A percentile compares a stretch with the other conserved stretches of the same genome.
These are phyloP conservation scores for Ennomos quercinarius DNA, from an alignment of 2,888 invertebrate species.

Conservation along the genomic window DNA sequence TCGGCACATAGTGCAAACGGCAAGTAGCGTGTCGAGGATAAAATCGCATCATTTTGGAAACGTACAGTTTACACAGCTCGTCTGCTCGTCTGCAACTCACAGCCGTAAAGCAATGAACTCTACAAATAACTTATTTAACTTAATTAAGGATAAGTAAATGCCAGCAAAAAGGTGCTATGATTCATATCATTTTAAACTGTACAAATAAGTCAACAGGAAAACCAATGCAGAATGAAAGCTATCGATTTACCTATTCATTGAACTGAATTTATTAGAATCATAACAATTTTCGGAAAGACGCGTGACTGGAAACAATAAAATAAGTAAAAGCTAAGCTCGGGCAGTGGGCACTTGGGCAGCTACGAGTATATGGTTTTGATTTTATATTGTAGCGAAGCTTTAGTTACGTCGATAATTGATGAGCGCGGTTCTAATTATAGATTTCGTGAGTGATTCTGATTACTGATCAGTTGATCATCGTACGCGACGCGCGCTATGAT, in stretches of 20 bases:
- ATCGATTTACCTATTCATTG: slow-evolving; percentile 5
- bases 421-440: slow-evolving; percentile 55
- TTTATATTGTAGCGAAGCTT: slow-evolving; percentile 27
- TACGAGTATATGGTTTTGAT: slow-evolving; percentile 15
- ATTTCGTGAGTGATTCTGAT: slow-evolving; percentile 69
- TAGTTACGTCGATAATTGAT: slow-evolving; percentile 34
- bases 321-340: too few species aligned
- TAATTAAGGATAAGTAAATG: slow-evolving; percentile 30
- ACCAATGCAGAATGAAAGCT: slow-evolving; percentile 24
- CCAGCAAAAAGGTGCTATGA: background rate
- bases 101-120: slow-evolving; percentile 6
- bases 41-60: background rate
- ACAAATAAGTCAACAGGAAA: slow-evolving; percentile 48
- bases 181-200: slow-evolving; percentile 7
- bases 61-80: slow-evolving; percentile 4
- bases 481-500: slow-evolving; percentile 51
- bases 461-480: slow-evolving; percentile 37
- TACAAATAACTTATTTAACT: slow-evolving; percentile 21
- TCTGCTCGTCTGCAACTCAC: slow-evolving; percentile 8
- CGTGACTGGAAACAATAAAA: background rate
- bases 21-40: background rate
- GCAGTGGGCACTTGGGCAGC: too few species aligned
- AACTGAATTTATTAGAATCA: background rate
- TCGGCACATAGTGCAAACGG: slow-evolving; percentile 11
- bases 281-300: slow-evolving; percentile 2